phyloP scores from a whole-genome alignment of 2,113 vertebrate species.

The Suncus etruscus region DNA sequence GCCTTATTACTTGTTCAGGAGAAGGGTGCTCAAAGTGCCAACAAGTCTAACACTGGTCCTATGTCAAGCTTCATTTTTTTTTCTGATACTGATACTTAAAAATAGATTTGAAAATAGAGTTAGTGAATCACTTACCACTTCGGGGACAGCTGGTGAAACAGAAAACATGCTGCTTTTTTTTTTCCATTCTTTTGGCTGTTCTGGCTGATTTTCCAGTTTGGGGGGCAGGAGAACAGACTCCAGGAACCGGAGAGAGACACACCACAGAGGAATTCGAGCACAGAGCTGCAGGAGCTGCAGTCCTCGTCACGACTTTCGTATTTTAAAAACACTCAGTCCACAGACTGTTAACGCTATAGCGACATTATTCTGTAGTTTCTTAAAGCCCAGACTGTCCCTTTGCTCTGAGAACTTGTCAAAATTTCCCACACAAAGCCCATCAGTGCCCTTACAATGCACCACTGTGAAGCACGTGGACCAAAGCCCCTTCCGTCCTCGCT shows the following conservation, averaged over 20 bases:
- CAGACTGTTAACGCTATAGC: slow-evolving; percentile 75
- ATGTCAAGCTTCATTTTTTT: slow-evolving; percentile 75
- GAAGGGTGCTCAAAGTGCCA: slow-evolving; percentile 73
- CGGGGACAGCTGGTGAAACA: slow-evolving; percentile 69
- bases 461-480: slow-evolving; percentile 44
- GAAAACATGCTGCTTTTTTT: slow-evolving; percentile 65
- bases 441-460: slow-evolving; percentile 59
- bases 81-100: slow-evolving; percentile 76
- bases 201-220: slow-evolving; percentile 75
- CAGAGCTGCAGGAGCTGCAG: no score
- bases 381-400: slow-evolving; percentile 12
- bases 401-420: slow-evolving; percentile 59
- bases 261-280: no score
- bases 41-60: slow-evolving; percentile 76
- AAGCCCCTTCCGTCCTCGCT: neutral
- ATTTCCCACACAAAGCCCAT: slow-evolving; percentile 71
- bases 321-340: slow-evolving; percentile 67
- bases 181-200: slow-evolving; percentile 78
- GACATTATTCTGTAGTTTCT: slow-evolving; percentile 60
- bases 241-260: no score
- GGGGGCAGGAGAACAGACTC: neutral
- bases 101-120: slow-evolving; percentile 76
- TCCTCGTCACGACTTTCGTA: neutral
- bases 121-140: slow-evolving; percentile 51
- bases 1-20: slow-evolving; percentile 56